These are phyloP conservation scores for Perizoma flavofasciatum DNA, from an alignment of 2,888 invertebrate genomes.

Conservation along the genomic window DNA sequence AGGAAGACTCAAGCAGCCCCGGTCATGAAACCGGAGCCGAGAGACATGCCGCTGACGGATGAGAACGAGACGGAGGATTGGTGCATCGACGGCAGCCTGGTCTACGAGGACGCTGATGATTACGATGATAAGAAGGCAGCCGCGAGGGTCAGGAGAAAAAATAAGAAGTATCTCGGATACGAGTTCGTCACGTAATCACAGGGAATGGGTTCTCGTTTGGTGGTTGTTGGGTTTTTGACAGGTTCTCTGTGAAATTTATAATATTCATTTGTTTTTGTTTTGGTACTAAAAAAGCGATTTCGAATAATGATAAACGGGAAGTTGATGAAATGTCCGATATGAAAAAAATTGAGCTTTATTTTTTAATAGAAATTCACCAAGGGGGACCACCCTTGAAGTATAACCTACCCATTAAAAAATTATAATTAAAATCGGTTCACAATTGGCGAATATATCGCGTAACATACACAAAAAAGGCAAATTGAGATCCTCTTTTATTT, in stretches of 20 bases:
- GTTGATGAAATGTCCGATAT: too few species aligned
- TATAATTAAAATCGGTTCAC: too few species aligned
- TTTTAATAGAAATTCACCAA: too few species aligned
- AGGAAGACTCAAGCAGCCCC: constrained; percentile 15
- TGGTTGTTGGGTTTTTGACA: constrained; percentile 11
- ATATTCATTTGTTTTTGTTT: too few species aligned
- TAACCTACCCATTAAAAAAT: too few species aligned
- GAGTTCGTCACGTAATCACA: constrained; percentile 70
- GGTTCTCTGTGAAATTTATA: neutral
- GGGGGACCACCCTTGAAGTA: too few species aligned
- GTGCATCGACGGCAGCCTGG: constrained; percentile 66
- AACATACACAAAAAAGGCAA: too few species aligned
- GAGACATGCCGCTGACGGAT: constrained; percentile 34
- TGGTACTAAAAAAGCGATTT: too few species aligned
- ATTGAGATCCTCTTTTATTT: too few species aligned
- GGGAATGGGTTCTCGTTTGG: neutral
- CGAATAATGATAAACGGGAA: too few species aligned
- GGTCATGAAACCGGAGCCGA: constrained; percentile 23
- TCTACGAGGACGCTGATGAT: constrained; percentile 68
- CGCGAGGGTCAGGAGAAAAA: constrained; percentile 71
- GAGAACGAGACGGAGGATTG: constrained; percentile 61
- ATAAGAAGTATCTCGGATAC: constrained; percentile 77
- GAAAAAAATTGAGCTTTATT: too few species aligned
- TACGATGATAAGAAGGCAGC: constrained; percentile 70
- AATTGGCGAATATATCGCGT: too few species aligned